Conservation (phyloP, 2,888 invertebrate genomes). For the Protophormia terraenovae region DNA sequence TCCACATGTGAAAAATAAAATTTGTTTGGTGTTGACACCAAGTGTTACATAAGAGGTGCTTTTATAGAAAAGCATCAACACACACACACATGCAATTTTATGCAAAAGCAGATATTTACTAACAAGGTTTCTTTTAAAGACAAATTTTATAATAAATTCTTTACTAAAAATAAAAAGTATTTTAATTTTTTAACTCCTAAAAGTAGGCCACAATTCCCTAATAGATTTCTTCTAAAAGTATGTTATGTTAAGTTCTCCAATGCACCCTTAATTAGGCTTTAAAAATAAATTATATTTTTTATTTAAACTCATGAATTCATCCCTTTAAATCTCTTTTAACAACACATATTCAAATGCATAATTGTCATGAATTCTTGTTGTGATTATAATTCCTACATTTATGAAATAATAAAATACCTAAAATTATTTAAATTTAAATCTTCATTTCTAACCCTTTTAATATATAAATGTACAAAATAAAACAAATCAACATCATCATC, state of each 20-base stretch:
- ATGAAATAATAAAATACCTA: neutral
- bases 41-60: conserved; percentile 52
- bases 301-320: no score
- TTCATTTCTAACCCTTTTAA: neutral
- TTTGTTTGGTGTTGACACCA: conserved; percentile 61
- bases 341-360: conserved; percentile 9
- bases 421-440: conserved; percentile 33
- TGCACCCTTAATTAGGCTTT: no score
- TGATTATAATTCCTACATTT: conserved; percentile 1
- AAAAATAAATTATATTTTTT: no score
- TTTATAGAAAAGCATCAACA: neutral
- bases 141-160: no score
- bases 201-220: no score
- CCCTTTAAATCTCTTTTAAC: neutral
- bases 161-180: no score
- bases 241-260: no score
- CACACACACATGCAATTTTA: neutral
- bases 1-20: neutral
- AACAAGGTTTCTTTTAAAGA: neutral
- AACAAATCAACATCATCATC: no score
- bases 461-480: conserved; percentile 22
- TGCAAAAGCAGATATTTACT: conserved; percentile 1
- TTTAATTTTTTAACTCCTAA: no score
- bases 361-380: conserved; percentile 15
- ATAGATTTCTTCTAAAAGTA: no score